phyloP scores from a whole-genome alignment of 2,797 vertebrate genomes.

The Falco peregrinus region DNA sequence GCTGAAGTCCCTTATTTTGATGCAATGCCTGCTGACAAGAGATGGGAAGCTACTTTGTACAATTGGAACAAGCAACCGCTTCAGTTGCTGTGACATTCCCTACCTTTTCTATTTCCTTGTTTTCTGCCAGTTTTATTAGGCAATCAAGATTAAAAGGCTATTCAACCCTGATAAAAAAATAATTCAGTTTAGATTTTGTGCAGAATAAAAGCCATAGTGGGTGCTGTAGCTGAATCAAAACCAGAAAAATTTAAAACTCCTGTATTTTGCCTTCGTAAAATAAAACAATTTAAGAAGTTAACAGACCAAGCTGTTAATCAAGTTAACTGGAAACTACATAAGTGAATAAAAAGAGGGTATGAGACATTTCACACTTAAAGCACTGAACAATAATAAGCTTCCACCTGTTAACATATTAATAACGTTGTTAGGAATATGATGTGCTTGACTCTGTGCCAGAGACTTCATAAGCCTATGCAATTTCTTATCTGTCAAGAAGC shows the following conservation, averaged over 20 bases:
- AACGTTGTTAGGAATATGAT: slow-evolving; percentile 70
- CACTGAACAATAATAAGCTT: slow-evolving; percentile 71
- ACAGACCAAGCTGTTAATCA: slow-evolving; percentile 61
- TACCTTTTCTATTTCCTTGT: neutral
- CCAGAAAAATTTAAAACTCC: slow-evolving; percentile 15
- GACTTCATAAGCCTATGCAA: slow-evolving; percentile 71
- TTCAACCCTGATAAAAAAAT: neutral
- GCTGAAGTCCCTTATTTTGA: slow-evolving; percentile 7
- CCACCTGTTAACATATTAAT: slow-evolving; percentile 76
- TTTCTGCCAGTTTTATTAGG: neutral
- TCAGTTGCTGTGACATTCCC: neutral
- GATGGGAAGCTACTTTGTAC: neutral
- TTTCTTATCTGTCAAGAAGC: slow-evolving; percentile 74
- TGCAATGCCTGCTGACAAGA: neutral
- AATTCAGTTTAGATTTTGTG: neutral
- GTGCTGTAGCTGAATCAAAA: slow-evolving; percentile 27
- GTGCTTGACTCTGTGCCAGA: slow-evolving; percentile 50
- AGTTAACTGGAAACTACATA: slow-evolving; percentile 67
- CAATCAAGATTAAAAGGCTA: neutral
- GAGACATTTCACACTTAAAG: slow-evolving; percentile 66
- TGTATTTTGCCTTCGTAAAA: slow-evolving; percentile 36
- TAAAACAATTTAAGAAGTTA: slow-evolving; percentile 56
- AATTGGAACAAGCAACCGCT: neutral
- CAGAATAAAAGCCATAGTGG: neutral
- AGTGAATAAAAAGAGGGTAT: slow-evolving; percentile 57